A percentile compares a stretch with the other conserved stretches of the same genome.
Evolutionary conservation across 2,113 vertebrate species (phyloP).

Genomic region (Archocentrus centrarchus): DNA sequence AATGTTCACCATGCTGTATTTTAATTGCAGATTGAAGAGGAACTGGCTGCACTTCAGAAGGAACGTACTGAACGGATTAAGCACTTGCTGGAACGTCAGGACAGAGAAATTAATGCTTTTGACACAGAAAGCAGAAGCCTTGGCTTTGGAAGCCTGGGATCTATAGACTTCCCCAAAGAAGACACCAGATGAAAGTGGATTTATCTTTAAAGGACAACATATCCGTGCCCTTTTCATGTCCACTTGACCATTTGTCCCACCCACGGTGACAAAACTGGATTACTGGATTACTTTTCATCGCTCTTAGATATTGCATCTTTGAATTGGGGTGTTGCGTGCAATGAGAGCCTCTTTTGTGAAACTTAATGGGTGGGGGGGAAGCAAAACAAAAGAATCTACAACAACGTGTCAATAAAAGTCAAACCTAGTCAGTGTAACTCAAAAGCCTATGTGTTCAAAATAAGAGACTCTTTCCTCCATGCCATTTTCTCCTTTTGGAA

Average conservation of each 20-base stretch:
- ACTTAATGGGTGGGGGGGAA: conserved; percentile 71
- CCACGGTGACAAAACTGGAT: conserved; percentile 85
- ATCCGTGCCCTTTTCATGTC: conserved; percentile 90
- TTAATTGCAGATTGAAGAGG: conserved; percentile 92
- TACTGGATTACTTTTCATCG: conserved; percentile 78
- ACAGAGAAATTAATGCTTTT: conserved; percentile 93
- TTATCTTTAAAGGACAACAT: conserved; percentile 68
- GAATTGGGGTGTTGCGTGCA: conserved; percentile 84
- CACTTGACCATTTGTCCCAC: conserved; percentile 78
- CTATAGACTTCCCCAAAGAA: conserved; percentile 98
- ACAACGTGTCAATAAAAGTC: conserved; percentile 65
- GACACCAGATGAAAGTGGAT: conserved; percentile 87
- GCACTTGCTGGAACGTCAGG: conserved; percentile 93
- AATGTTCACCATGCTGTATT: neutral
- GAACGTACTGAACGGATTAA: conserved; percentile 97
- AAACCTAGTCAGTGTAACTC: conserved; percentile 81
- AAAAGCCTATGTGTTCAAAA: conserved; percentile 76
- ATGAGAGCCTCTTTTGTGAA: conserved; percentile 86
- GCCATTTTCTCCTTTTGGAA: conserved; percentile 95
- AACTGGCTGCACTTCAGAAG: conserved; percentile 96
- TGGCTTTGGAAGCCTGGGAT: conserved; percentile 95
- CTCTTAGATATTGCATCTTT: conserved; percentile 86
- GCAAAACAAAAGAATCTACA: conserved; percentile 63
- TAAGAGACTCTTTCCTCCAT: conserved; percentile 90
- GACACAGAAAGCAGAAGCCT: conserved; percentile 95